Evolutionary conservation across 2,797 vertebrate species (phyloP), one percentile per base, ranked within the genome.

Genomic region (Schizopygopsis pylzovi): DNA sequence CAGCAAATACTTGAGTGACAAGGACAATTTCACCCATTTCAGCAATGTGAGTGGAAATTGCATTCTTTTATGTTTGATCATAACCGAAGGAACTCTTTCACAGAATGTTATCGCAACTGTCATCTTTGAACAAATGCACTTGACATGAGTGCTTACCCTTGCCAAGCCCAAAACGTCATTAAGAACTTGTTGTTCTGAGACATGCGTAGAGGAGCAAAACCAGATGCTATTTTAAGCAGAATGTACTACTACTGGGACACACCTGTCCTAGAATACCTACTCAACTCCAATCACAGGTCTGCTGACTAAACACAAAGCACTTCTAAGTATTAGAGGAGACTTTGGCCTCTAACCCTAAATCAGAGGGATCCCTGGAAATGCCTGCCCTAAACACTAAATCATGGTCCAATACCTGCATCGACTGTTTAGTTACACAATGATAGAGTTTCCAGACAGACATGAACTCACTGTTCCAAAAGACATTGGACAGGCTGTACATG

Each of bases 381-480:
- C 15, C 61, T 18, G 49, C 22, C 63, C 41, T 63, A 67, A 75
- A 61, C 22, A 52, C 37, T 20, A 45, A 61, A 52, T 37, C 16
- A 39, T 47, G 56, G 4, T 13, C 33, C 61, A 65, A n/a, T 25
- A 68, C 25, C 6, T 49, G n/a, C 49, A 84, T 89, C 61, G 71
- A 89, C 54, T 47, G n/a, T 33, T 72, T 71, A 25, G 56, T 89
- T 84, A 52, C 61, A 83, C 45, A 83, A 79, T 71, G 4, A 33
- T 43, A 61, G 22, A 84, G 61, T 33, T 72, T 72, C 16, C 39
- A 76, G 1, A 67, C 76, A 43, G 41, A 8, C 22, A 70, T 49
- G 3, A 52, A 71, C 41, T 10, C 15, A 84, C 28, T 33, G 8
- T 33, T n/a, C 5, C 5, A 67, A 75, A 41, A 20, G 0, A 41